A percentile compares a stretch with the other conserved stretches of the same genome.
Conservation (phyloP, 2,888 invertebrate species). For the Scaptodrosophila latifasciaeformis region DNA sequence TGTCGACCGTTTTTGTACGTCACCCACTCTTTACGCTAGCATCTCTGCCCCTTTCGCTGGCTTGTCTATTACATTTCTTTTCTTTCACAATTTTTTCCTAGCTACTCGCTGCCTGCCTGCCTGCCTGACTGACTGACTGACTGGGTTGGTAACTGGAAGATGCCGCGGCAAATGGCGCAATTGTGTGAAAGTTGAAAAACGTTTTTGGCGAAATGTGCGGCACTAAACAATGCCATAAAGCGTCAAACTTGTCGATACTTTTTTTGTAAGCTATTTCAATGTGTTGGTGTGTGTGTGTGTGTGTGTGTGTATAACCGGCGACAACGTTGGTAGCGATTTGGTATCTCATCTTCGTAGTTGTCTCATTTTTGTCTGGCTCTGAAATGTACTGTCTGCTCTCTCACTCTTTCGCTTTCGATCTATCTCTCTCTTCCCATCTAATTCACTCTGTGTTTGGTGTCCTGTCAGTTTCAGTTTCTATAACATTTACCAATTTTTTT, state of each 20-base stretch:
- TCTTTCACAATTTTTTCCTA: not conserved
- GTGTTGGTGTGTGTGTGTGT: not conserved
- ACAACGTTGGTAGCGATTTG: constrained; percentile 12
- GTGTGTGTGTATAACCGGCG: not conserved
- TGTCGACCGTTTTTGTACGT: constrained; percentile 31
- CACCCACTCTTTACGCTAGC: not conserved
- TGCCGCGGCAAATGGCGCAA: constrained; percentile 66
- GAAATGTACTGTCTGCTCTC: no score
- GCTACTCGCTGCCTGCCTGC: no score
- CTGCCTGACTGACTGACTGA: no score
- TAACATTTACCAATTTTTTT: not conserved
- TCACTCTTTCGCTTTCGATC: not conserved
- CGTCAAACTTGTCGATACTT: constrained; percentile 70
- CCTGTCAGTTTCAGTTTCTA: constrained; percentile 1
- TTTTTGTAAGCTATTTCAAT: constrained; percentile 7
- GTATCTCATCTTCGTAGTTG: constrained; percentile 12
- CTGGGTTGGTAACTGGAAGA: constrained; percentile 17
- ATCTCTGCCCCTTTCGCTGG: constrained; percentile 4
- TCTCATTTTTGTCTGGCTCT: not conserved
- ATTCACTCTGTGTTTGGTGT: not conserved
- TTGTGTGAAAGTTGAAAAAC: constrained; percentile 70
- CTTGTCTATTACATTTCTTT: no score
- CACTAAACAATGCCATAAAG: constrained; percentile 69
- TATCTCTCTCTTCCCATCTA: not conserved
- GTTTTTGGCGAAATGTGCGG: constrained; percentile 68